Evolutionary conservation across 2,888 invertebrate genomes (phyloP), one percentile per base, ranked within the genome.

Genomic region (Opisthograptis luteolata): DNA sequence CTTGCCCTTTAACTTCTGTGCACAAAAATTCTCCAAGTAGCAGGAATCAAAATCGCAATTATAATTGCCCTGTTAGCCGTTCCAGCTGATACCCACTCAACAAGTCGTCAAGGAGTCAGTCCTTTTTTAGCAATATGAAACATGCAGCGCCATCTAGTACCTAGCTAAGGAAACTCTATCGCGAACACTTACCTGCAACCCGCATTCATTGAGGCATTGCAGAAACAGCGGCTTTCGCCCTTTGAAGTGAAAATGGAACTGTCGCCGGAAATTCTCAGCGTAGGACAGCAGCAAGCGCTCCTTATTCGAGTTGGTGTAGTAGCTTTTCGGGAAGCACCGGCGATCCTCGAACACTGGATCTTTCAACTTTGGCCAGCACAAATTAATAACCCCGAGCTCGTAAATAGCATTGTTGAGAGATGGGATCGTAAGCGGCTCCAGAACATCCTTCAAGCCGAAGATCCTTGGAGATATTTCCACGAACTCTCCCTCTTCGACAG

Each of bases 181-280:
- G 9, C n/a, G n/a, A 12, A 20, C 37, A 45, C 42, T 25, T 55
- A 95, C 96, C 93, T 95, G 94, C 51, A 95, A 87, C 35, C 93
- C 93, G 70, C 95, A 96, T 81, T 96, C 96, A 73, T 96, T 96
- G 39, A 93, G 93, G 30, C 93, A 92, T 39, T 94, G 95, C 42
- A 96, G 74, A 28, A 96, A 87, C 42, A 96, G 70, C 0, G 95
- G 94, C 55, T 93, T 93, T 37, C 95, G 90, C 17, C 92, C 77
- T 0, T 62, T 64, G 77, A 91, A 93, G 36, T 91, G 84, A 42
- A 89, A 81, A 43, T 87, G 81, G 79, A 93, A 95, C 67, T 96
- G 96, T 39, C 92, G 90, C 9, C 96, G 92, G 73, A 96, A 96
- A 77, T 95, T 96, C 79, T 96, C 96, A 0, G 95, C 93, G 66